These are phyloP conservation scores for Corythornis leucogaster DNA, from an alignment of 2,797 vertebrate genomes.

Conservation along the genomic window DNA sequence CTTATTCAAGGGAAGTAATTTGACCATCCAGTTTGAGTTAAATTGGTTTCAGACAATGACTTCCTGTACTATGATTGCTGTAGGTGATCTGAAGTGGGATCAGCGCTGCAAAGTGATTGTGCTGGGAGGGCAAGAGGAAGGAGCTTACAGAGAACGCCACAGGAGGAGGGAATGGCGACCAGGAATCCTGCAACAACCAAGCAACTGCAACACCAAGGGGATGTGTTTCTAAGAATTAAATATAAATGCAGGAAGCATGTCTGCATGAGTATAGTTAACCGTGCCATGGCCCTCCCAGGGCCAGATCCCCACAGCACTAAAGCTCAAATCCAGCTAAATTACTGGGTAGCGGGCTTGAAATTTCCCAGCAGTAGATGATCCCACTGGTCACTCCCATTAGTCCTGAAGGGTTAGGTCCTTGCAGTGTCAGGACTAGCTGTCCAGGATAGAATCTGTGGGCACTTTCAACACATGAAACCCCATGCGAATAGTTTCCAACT, in stretches of 20 bases:
- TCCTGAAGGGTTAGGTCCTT: not conserved
- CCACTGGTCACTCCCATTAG: not conserved
- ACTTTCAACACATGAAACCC: not conserved
- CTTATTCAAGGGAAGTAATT: conserved; percentile 23
- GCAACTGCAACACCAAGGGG: not conserved
- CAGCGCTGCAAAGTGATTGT: not conserved
- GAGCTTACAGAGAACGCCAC: not conserved
- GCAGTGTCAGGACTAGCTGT: not conserved
- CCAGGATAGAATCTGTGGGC: not conserved
- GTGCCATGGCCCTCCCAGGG: not conserved
- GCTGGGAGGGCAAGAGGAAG: not conserved
- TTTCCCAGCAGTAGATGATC: not conserved
- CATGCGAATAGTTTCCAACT: not conserved
- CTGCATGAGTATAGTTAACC: not conserved
- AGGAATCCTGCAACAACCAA: not conserved
- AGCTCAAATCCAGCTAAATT: not conserved
- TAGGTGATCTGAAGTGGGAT: not conserved
- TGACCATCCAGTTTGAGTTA: not conserved
- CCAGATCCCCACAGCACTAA: not conserved
- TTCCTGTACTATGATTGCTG: not conserved
- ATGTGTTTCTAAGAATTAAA: not conserved
- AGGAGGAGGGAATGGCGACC: not conserved
- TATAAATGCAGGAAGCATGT: not conserved
- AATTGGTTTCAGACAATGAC: conserved; percentile 8
- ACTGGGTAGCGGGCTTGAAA: not conserved